Base-by-base conservation (phyloP, 2,888 invertebrate species). In the Platycheirus albimanus region DNA sequence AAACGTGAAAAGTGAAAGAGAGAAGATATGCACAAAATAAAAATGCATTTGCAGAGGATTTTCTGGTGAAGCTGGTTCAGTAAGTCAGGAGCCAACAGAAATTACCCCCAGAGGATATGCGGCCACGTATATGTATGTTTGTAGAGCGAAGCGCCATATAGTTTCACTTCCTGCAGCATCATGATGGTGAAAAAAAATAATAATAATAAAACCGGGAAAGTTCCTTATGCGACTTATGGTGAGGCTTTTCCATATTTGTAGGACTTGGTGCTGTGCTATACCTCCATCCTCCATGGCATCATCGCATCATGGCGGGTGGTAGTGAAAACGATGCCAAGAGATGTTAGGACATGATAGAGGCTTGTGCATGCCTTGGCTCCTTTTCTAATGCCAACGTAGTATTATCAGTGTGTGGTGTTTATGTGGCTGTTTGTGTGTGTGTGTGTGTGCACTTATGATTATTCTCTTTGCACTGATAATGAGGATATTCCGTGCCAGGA, bases 1-100 rank as follows among this genome's bases (percentile, higher is more conserved):
- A 83, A 83, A 78, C 63, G 69, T 72, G 54, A 72, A 77, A 83
- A 78, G 78, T 83, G 69, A 78, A 78, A 78, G 56, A 67, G 64
- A 28, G n/a, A n/a, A n/a, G n/a, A n/a, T n/a, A n/a, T n/a, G n/a
- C n/a, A n/a, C n/a, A n/a, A n/a, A n/a, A n/a, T n/a, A 28, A 36
- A 61, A 51, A 24, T 13, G 45, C 20, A 47, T 49, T 74, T 54
- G 38, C 67, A 56, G 43, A 67, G 79, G 30, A 61, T 61, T 20
- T 63, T 54, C 56, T 13, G n/a, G n/a, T n/a, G 11, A 19, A 64
- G 24, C 51, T 69, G 33, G 56, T 75, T 69, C 58, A 70, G 70
- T 70, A 61, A 81, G 66, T 71, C 70, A 66, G 47, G 71, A 81
- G 67, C 61, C 67, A 69, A 43, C 69, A 70, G 64, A 56, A 72